Conservation (phyloP, 2,797 vertebrate genomes). For the Hephaestus fuliginosus region DNA sequence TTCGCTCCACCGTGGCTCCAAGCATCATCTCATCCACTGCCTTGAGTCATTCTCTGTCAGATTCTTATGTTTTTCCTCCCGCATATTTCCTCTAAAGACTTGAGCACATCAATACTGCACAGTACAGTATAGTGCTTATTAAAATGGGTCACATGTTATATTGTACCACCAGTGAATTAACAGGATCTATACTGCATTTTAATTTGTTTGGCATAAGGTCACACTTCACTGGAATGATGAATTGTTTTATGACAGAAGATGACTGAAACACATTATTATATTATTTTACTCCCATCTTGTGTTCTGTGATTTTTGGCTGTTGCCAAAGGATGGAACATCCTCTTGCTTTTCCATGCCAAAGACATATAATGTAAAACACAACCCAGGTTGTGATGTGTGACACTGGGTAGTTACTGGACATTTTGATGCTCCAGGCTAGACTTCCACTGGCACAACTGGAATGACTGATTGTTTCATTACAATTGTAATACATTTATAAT, state of each 20-base stretch:
- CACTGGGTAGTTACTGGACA: no score
- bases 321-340: not conserved
- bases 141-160: not conserved
- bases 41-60: conserved; percentile 30
- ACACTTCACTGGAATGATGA: not conserved
- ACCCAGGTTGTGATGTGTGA: not conserved
- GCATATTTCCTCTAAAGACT: conserved; percentile 8
- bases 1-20: conserved; percentile 32
- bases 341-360: not conserved
- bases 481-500: not conserved
- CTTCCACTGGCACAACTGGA: no score
- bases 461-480: no score
- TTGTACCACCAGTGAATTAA: not conserved
- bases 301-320: not conserved
- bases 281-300: no score
- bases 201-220: not conserved
- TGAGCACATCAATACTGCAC: not conserved
- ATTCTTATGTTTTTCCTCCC: conserved; percentile 16
- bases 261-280: not conserved
- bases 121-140: not conserved
- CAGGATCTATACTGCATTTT: not conserved
- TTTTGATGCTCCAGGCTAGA: no score
- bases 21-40: conserved; percentile 45
- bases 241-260: conserved; percentile 1
- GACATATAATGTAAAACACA: no score